phyloP scores from a whole-genome alignment of 1,140 invertebrate species.

The Odontomachus brunneus region DNA sequence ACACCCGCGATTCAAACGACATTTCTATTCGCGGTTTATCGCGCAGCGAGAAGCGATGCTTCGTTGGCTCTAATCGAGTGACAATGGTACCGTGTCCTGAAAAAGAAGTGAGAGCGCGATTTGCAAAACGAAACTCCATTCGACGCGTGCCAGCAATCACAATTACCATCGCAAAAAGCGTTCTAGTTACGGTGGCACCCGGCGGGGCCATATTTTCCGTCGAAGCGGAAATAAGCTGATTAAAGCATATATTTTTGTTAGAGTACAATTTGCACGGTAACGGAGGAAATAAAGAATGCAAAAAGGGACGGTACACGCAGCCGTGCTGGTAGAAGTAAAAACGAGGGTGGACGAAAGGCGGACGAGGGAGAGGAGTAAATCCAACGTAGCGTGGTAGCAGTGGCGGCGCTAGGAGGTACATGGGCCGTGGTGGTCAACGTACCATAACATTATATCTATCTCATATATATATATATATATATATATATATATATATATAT shows the following conservation, averaged over 20 bases:
- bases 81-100: constrained; percentile 11
- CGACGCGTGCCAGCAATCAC: constrained; percentile 45
- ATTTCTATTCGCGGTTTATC: constrained; percentile 27
- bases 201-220: constrained; percentile 59
- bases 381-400: constrained; percentile 74
- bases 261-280: constrained; percentile 60
- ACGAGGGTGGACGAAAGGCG: constrained; percentile 65
- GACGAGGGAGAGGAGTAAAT: constrained; percentile 69
- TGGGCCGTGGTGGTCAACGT: constrained; percentile 81
- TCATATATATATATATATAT: no score
- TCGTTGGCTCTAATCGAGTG: constrained; percentile 45
- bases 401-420: constrained; percentile 69
- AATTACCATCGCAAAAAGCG: constrained; percentile 53
- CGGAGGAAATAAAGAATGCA: constrained; percentile 68
- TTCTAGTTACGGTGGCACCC: constrained; percentile 31
- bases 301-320: constrained; percentile 69
- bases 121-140: constrained; percentile 47
- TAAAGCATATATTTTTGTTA: constrained; percentile 66
- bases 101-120: constrained; percentile 10
- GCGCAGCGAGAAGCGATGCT: not conserved
- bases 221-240: constrained; percentile 72
- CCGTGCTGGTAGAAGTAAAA: constrained; percentile 66
- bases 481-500: no score
- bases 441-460: constrained; percentile 82
- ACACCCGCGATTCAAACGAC: not conserved